phyloP scores from a whole-genome alignment of 2,113 vertebrate genomes.

The Athene cunicularia region DNA sequence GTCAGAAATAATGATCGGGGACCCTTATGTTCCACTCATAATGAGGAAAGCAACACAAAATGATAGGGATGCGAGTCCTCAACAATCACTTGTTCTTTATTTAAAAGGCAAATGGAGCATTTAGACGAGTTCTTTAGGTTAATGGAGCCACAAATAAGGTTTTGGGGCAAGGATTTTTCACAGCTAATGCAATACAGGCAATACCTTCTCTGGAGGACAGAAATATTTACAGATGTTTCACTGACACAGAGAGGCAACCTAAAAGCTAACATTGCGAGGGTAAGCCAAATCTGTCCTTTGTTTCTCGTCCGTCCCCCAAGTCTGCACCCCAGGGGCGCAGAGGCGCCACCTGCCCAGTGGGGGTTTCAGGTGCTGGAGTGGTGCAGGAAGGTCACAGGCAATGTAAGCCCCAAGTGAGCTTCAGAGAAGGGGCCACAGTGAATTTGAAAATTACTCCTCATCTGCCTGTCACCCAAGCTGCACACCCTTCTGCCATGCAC shows the following conservation, averaged over 20 bases:
- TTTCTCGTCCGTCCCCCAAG: not conserved
- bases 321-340: not conserved
- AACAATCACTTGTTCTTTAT: conserved; percentile 55
- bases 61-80: conserved; percentile 39
- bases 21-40: conserved; percentile 57
- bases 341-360: not conserved
- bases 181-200: not conserved
- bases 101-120: conserved; percentile 68
- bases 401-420: not conserved
- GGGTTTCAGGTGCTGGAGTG: not conserved
- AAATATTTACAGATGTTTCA: conserved; percentile 51
- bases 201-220: conserved; percentile 14
- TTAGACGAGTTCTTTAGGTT: conserved; percentile 50
- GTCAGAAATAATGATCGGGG: conserved; percentile 49
- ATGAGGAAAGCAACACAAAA: conserved; percentile 68
- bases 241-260: not conserved
- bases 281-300: not conserved
- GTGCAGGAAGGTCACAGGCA: not conserved
- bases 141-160: conserved; percentile 54
- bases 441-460: not conserved
- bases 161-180: conserved; percentile 59
- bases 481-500: fast-evolving
- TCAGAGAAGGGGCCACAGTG: not conserved
- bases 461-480: not conserved
- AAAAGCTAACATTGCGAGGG: not conserved